Base-by-base conservation (phyloP, 2,888 invertebrate genomes). In the Scaptodrosophila latifasciaeformis region DNA sequence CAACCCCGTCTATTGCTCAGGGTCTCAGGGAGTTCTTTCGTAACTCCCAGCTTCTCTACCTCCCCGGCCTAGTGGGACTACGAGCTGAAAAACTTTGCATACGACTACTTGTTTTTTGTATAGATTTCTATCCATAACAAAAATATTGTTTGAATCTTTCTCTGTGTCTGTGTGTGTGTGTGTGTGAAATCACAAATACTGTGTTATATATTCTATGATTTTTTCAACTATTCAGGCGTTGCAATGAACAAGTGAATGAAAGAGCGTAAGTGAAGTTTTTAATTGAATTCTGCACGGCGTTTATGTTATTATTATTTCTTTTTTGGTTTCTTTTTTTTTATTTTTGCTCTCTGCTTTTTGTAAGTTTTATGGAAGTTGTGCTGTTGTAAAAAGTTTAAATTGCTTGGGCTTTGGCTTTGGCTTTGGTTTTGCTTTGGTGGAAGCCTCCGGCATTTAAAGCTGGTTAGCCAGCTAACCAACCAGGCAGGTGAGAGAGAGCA, bases 231-330 rank as follows among this genome's bases (percentile, higher is more conserved):
- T n/a, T 19, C 19, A 34, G 19, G 10, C 29, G 19, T 42, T 2
- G 12, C 45, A 30, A 19, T 45, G 12, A 30, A 24, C 37, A 17
- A 37, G 10, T 17, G 7, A 18, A 37, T 15, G 37, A 24, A 24
- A 7, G 13, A 3, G 35, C 39, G 40, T 17, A 44, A 47, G 37
- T 52, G 51, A 64, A 64, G 63, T 64, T 64, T 64, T 64, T 64
- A 64, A 64, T 64, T 64, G 63, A 64, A 64, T 64, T 64, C 44
- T 44, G 54, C 29, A 40, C 49, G 44, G 40, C 52, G 54, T 49
- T 48, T 52, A 45, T 52, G 31, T n/a, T n/a, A n/a, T n/a, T n/a
- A n/a, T n/a, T n/a, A n/a, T n/a, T n/a, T n/a, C n/a, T n/a, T n/a
- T 37, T 37, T 37, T 13, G 37, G 37, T 37, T 13, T 17, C 17